Evolutionary conservation across 2,797 vertebrate genomes (phyloP).

Genomic region (Harpagifer antarcticus): DNA sequence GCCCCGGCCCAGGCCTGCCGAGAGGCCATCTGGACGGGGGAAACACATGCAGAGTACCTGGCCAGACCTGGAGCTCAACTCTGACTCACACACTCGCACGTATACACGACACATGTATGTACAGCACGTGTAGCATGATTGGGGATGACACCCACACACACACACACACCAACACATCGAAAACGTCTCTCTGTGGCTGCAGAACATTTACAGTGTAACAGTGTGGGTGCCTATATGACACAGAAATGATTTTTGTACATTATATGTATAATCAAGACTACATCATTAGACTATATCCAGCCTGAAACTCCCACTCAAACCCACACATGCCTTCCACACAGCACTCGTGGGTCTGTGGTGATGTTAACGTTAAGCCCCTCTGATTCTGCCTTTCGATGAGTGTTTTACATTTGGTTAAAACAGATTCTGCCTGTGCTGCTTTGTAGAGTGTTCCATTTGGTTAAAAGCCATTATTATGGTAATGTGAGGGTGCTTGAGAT

Average conservation of each 20-base stretch:
- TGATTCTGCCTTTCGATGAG: slow-evolving; percentile 72
- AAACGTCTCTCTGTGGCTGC: slow-evolving; percentile 7
- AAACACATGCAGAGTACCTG: slow-evolving; percentile 87
- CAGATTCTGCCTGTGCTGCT: slow-evolving; percentile 76
- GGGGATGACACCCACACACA: neutral
- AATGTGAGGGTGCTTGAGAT: slow-evolving; percentile 86
- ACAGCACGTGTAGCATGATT: slow-evolving; percentile 33
- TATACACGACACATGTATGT: slow-evolving; percentile 49
- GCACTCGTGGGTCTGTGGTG: slow-evolving; percentile 65
- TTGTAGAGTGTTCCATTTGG: slow-evolving; percentile 85
- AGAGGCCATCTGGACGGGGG: slow-evolving; percentile 88
- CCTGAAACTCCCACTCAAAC: slow-evolving; percentile 78
- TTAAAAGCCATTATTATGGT: slow-evolving; percentile 88
- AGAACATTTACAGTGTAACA: slow-evolving; percentile 20
- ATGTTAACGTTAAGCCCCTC: slow-evolving; percentile 75
- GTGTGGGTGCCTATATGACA: slow-evolving; percentile 43
- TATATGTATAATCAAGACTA: slow-evolving; percentile 70
- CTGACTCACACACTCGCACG: slow-evolving; percentile 64
- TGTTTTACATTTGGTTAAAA: slow-evolving; percentile 83
- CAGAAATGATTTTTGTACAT: slow-evolving; percentile 56
- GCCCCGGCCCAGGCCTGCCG: slow-evolving; percentile 80
- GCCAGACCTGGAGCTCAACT: slow-evolving; percentile 77
- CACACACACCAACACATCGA: neutral
- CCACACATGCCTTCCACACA: slow-evolving; percentile 71
- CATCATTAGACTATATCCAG: slow-evolving; percentile 65